Conservation (phyloP, 2,888 invertebrate species). For the Drosophila pseudotakahashii region DNA sequence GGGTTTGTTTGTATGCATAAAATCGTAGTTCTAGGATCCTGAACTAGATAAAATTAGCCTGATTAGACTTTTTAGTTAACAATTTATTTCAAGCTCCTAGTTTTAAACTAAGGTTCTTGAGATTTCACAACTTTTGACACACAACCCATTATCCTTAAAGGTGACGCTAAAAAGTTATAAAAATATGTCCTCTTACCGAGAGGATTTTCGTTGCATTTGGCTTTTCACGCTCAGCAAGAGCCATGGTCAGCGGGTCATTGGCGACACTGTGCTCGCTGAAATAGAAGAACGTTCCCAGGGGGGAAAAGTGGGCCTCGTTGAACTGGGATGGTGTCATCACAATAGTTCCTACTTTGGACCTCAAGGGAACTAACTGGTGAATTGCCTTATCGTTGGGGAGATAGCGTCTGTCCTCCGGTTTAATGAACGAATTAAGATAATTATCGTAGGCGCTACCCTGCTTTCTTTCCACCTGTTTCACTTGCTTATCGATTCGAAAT, state of each 20-base stretch:
- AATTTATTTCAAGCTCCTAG: too few species aligned
- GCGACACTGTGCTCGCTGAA: background rate
- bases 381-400: background rate
- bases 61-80: too few species aligned
- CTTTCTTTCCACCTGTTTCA: too few species aligned
- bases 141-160: too few species aligned
- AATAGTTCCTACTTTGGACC: background rate
- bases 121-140: too few species aligned
- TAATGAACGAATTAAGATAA: constrained; percentile 20
- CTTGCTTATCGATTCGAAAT: background rate
- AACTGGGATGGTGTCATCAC: constrained; percentile 15
- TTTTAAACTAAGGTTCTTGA: too few species aligned
- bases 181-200: constrained; percentile 15
- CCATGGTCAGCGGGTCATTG: constrained; percentile 20
- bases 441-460: background rate
- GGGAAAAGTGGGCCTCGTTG: background rate
- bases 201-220: constrained; percentile 11
- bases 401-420: constrained; percentile 17
- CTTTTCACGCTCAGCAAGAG: constrained; percentile 14
- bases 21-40: too few species aligned
- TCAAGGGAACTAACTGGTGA: constrained; percentile 4
- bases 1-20: too few species aligned
- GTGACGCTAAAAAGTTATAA: too few species aligned
- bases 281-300: background rate
- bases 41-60: too few species aligned